These are phyloP conservation scores for Drosophila robusta DNA, from an alignment of 2,888 invertebrate genomes.

Conservation along the genomic window DNA sequence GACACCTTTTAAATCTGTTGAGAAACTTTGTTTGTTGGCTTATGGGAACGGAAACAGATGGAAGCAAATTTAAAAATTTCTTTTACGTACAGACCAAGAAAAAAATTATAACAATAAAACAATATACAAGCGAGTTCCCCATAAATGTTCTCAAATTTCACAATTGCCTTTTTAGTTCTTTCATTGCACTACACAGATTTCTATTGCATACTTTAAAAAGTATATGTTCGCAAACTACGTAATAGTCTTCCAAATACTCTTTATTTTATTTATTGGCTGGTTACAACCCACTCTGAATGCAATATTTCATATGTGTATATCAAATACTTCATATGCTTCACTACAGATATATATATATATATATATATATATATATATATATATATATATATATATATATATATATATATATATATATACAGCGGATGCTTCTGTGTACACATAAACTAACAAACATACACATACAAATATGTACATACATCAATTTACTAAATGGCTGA, in stretches of 20 bases:
- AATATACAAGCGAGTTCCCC: not conserved
- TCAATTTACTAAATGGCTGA: not conserved
- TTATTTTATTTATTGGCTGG: no score
- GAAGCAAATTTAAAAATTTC: not conserved
- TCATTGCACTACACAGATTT: not conserved
- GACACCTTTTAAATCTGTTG: not conserved
- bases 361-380: no score
- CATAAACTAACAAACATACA: not conserved
- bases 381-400: no score
- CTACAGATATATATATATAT: no score
- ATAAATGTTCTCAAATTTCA: not conserved
- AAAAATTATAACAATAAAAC: not conserved
- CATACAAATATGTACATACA: not conserved
- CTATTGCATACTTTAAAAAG: conserved; percentile 11
- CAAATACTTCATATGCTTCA: no score
- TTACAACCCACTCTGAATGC: no score
- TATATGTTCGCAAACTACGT: not conserved
- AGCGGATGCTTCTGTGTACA: no score
- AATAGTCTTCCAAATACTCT: not conserved
- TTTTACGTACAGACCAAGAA: not conserved
- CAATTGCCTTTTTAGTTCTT: not conserved
- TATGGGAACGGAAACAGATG: not conserved
- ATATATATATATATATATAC: no score
- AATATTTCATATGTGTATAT: not conserved
- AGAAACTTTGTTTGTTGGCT: not conserved